A percentile compares a stretch with the other conserved stretches of the same genome.
Evolutionary conservation across 2,888 invertebrate genomes (phyloP).

Genomic region (Erebia aethiops): DNA sequence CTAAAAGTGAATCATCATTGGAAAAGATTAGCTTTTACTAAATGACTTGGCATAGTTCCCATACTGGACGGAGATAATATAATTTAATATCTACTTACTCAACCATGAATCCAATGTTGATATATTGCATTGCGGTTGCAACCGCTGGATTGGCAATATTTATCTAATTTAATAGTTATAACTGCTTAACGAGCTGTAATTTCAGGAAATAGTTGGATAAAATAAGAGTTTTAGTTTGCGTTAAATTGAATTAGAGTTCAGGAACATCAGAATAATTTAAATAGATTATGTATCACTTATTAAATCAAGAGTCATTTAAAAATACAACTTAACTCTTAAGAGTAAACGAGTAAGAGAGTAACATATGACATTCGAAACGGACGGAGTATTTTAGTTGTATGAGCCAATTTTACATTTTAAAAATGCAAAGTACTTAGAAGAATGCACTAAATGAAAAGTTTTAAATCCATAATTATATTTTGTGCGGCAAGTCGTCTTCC

Average conservation of each 20-base stretch:
- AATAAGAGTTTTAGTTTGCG: neutral
- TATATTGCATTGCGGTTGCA: slow-evolving; percentile 21
- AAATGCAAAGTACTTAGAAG: neutral
- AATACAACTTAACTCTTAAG: neutral
- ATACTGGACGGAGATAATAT: slow-evolving; percentile 22
- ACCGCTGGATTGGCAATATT: slow-evolving; percentile 23
- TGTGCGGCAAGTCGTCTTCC: no score
- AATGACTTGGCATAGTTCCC: slow-evolving; percentile 36
- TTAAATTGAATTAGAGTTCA: neutral
- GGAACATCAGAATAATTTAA: no score
- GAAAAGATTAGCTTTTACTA: slow-evolving; percentile 30
- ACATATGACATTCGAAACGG: neutral
- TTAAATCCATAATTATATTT: neutral
- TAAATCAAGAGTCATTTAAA: neutral
- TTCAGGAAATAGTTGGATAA: neutral
- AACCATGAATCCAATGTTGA: slow-evolving; percentile 10
- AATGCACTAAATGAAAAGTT: neutral
- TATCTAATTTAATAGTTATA: neutral
- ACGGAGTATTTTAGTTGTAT: neutral
- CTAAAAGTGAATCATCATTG: slow-evolving; percentile 39
- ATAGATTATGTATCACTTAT: no score
- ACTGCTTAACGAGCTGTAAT: neutral
- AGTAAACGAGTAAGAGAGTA: no score
- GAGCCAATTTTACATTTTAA: neutral
- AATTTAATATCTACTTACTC: slow-evolving; percentile 23